phyloP scores from a whole-genome alignment of 2,797 vertebrate species.

The Alectoris magna region DNA sequence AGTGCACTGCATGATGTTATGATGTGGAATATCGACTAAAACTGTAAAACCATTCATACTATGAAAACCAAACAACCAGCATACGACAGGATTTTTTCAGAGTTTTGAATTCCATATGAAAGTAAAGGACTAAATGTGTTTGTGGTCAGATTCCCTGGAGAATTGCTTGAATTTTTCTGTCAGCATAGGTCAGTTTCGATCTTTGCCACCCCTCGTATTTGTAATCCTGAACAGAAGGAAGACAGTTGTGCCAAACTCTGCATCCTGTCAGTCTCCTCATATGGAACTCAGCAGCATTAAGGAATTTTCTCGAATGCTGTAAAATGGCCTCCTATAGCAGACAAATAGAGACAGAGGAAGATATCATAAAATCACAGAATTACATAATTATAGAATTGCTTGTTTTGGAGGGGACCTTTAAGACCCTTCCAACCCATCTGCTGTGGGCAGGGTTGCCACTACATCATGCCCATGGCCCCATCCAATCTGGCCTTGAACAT shows the following conservation, averaged over 20 bases:
- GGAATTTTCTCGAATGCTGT: not conserved
- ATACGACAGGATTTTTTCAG: not conserved
- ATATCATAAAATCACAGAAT: not conserved
- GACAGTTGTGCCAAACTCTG: not conserved
- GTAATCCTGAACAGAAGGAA: slow-evolving; percentile 31
- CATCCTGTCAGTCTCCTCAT: not conserved
- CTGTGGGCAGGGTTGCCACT: too few species aligned
- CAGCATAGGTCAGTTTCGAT: not conserved
- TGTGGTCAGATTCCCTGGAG: not conserved
- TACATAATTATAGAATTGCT: too few species aligned
- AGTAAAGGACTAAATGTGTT: not conserved
- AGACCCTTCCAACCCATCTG: too few species aligned
- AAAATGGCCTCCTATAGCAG: not conserved
- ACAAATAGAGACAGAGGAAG: slow-evolving; percentile 7
- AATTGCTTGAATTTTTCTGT: not conserved
- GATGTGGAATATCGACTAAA: too few species aligned
- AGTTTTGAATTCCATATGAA: not conserved
- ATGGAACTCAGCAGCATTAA: slow-evolving; percentile 9
- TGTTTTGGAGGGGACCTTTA: too few species aligned
- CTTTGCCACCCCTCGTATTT: slow-evolving; percentile 27
- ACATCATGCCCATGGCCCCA: too few species aligned
- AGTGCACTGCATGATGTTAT: too few species aligned
- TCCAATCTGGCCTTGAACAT: too few species aligned
- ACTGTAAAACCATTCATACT: too few species aligned
- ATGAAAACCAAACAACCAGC: too few species aligned